Base-by-base conservation (phyloP, 1,140 invertebrate genomes). In the Berghia stephanieae region DNA sequence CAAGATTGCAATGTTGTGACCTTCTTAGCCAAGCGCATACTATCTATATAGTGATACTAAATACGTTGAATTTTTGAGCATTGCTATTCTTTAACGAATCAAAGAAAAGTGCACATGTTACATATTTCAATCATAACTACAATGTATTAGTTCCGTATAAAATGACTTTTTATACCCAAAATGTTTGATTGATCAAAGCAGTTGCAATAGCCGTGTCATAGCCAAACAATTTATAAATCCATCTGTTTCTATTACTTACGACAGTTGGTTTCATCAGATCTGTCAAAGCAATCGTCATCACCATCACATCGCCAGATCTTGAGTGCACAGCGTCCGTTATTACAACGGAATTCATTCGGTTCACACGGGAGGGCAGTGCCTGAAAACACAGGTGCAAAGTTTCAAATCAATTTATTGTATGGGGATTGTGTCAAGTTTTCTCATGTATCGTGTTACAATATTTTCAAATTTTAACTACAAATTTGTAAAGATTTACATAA, bases 281-380 rank as follows among this genome's bases (percentile, higher is more conserved):
- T 92, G 89, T 99, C 97, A 0, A 93, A 94, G 86, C 98, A 99
- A 89, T 99, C 97, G 85, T 96, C 93, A 80, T 98, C 96, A 5
- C 92, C 92, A 87, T 95, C 97, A 87, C 98, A 99, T 34, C 94
- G 89, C 96, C 97, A 99, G 18, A 96, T 93, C 88, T 98, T 98
- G 43, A 95, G 92, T 2, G 98, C 93, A 88, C 98, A 99, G 79
- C 94, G 93, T 63, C 93, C 93, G 86, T 84, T 85, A 46, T 77
- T 80, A 78, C 87, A 88, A 10, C 78, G 63, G 71, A 86, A 85
- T 78, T 99, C 94, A 86, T 98, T 98, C 0, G 97, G 97, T 87
- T 98, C 95, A 87, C 96, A 99, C 1, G 79, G 79, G 55, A 84
- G 78, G 38, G 72, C 46, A 43, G 75, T 42, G 57, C 76, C 78